Percentiles rank a stretch among this genome's conserved stretches.
Evolutionary conservation across 2,797 vertebrate genomes (phyloP).

Genomic region (Tamandua tetradactyla): DNA sequence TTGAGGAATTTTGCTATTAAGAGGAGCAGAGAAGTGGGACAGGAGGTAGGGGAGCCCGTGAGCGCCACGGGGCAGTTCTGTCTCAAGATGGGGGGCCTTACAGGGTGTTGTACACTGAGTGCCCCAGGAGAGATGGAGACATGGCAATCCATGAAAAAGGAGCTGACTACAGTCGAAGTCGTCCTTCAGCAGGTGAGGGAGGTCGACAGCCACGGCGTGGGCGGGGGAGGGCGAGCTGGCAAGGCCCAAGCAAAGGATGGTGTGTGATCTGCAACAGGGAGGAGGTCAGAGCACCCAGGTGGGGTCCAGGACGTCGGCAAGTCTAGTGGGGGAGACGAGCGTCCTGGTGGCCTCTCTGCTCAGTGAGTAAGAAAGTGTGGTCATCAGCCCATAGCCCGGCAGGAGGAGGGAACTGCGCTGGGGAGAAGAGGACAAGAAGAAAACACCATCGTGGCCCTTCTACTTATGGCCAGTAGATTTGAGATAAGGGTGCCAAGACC

Average conservation of each 20-base stretch:
- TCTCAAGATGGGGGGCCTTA: neutral
- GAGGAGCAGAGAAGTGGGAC: neutral
- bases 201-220: neutral
- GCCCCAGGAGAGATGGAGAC: neutral
- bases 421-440: neutral
- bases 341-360: neutral
- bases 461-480: neutral
- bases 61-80: neutral
- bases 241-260: neutral
- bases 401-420: too few relatives aligned
- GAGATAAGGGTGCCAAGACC: neutral
- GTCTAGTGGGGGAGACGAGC: neutral
- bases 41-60: neutral
- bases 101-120: neutral
- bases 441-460: neutral
- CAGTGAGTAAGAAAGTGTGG: neutral
- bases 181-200: neutral
- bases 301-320: neutral
- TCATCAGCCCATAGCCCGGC: neutral
- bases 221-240: neutral
- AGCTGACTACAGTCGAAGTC: neutral
- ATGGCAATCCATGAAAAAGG: neutral
- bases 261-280: neutral
- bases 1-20: neutral
- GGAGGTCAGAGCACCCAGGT: neutral